Evolutionary conservation across 2,888 invertebrate genomes (phyloP).

Genomic region (Cerastis leucographa): DNA sequence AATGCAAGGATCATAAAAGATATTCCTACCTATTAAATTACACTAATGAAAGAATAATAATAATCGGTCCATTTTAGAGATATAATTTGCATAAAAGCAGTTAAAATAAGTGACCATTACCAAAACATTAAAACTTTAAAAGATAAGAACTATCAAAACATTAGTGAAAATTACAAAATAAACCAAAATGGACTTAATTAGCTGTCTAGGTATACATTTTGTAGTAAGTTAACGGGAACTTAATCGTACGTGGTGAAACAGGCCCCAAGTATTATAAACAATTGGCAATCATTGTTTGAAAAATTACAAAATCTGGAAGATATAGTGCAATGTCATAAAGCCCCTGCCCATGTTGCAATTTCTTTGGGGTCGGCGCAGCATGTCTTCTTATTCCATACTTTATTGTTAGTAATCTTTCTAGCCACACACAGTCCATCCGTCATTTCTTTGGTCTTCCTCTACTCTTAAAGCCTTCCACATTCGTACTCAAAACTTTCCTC

Average conservation of each 20-base stretch:
- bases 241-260: too few relatives aligned
- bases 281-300: too few relatives aligned
- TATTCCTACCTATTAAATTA: not conserved
- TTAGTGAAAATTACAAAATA: slow-evolving; percentile 1
- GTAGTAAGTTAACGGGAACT: too few relatives aligned
- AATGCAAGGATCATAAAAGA: not conserved
- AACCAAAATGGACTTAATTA: not conserved
- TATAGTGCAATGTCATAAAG: not conserved
- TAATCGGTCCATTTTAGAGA: not conserved
- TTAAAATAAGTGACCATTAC: not conserved
- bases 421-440: not conserved
- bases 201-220: not conserved
- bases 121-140: not conserved
- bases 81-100: slow-evolving; percentile 7
- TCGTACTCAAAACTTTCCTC: not conserved
- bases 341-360: not conserved
- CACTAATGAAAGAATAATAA: not conserved
- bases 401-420: not conserved
- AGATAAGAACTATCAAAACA: slow-evolving; percentile 36
- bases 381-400: not conserved
- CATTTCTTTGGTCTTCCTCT: not conserved
- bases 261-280: too few relatives aligned
- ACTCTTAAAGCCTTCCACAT: not conserved
- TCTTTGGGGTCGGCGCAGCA: not conserved
- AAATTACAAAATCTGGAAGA: too few relatives aligned